Evolutionary conservation across 2,113 vertebrate species (phyloP).

Genomic region (Suncus etruscus): DNA sequence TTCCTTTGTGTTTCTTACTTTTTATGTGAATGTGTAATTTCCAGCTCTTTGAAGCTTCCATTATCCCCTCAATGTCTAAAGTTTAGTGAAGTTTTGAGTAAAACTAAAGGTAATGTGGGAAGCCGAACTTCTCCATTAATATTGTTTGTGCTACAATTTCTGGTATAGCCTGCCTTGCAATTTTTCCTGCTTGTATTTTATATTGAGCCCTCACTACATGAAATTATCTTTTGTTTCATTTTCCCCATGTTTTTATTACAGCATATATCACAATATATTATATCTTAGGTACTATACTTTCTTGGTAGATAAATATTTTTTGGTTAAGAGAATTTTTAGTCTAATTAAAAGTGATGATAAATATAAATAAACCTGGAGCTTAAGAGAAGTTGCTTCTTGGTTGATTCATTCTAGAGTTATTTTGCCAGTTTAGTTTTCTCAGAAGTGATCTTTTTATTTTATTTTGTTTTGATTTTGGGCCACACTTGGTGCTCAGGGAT

Average conservation of each 20-base stretch:
- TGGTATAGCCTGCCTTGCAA: not conserved
- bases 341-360: constrained; percentile 18
- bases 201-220: not conserved
- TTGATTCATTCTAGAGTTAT: not conserved
- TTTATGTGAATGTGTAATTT: not conserved
- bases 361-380: not conserved
- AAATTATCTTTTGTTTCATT: not conserved
- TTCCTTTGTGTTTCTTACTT: constrained; percentile 19
- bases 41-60: constrained; percentile 21
- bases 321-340: not conserved
- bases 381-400: not conserved
- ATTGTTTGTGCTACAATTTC: not conserved
- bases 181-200: not conserved
- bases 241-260: not conserved
- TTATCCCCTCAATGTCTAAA: not conserved
- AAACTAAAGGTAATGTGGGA: constrained; percentile 9
- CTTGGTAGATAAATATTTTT: not conserved
- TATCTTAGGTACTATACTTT: not conserved
- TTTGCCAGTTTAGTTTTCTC: not conserved
- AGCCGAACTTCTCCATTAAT: not conserved
- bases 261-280: not conserved
- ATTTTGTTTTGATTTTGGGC: too few species aligned
- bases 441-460: too few species aligned
- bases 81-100: constrained; percentile 37
- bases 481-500: too few species aligned